phyloP scores from a whole-genome alignment of 2,113 vertebrate species.

The Egretta garzetta region DNA sequence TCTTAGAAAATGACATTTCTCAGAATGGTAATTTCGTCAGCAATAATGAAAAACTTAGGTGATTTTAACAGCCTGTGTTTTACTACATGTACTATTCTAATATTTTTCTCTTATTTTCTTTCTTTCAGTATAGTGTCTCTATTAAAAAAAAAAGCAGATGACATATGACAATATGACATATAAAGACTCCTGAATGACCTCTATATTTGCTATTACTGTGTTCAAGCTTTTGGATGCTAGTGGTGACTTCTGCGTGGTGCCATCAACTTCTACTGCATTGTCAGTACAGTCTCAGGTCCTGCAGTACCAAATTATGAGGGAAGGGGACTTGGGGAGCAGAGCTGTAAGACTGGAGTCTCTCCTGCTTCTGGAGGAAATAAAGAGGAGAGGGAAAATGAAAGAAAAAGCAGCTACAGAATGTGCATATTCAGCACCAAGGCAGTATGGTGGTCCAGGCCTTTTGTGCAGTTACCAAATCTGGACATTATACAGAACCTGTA shows the following conservation, averaged over 20 bases:
- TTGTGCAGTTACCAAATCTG: background rate
- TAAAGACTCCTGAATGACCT: background rate
- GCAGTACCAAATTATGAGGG: background rate
- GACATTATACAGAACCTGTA: background rate
- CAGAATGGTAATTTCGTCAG: background rate
- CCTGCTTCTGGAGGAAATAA: background rate
- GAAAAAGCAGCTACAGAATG: background rate
- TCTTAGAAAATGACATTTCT: background rate
- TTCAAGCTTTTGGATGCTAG: background rate
- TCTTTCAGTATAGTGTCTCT: background rate
- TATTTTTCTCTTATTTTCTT: background rate
- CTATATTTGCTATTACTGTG: background rate
- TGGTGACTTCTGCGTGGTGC: background rate
- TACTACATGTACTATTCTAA: background rate
- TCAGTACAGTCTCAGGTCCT: background rate
- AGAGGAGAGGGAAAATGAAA: background rate
- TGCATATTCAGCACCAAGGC: background rate
- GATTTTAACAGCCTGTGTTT: background rate
- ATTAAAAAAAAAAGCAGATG: background rate
- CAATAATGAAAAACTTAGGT: background rate
- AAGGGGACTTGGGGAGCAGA: background rate
- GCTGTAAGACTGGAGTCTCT: background rate
- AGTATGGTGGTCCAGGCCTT: background rate
- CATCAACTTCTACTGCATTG: fast-evolving
- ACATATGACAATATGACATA: background rate